phyloP scores from a whole-genome alignment of 2,797 vertebrate species.

The Holocentrus rufus region DNA sequence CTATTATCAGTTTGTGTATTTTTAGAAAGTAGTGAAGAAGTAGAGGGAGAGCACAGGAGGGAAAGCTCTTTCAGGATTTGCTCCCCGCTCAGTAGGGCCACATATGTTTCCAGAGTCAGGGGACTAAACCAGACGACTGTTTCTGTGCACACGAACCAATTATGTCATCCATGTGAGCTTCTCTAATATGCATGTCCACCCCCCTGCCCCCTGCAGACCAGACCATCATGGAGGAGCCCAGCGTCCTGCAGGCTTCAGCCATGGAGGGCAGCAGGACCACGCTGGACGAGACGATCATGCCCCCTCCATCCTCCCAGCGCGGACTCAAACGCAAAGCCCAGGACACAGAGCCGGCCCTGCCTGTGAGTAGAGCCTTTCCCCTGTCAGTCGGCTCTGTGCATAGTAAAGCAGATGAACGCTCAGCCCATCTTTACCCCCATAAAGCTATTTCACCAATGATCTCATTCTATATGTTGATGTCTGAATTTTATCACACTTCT shows the following conservation, averaged over 20 bases:
- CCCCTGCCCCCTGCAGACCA: conserved; percentile 82
- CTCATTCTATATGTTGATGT: neutral
- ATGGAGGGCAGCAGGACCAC: conserved; percentile 92
- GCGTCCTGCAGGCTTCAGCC: conserved; percentile 87
- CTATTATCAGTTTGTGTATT: too few species aligned
- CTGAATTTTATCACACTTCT: too few species aligned
- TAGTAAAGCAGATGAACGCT: neutral
- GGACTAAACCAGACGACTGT: neutral
- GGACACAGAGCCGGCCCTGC: conserved; percentile 88
- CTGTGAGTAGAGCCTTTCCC: conserved; percentile 79
- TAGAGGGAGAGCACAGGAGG: too few species aligned
- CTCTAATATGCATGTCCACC: neutral
- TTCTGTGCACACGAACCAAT: neutral
- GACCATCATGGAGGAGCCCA: conserved; percentile 92
- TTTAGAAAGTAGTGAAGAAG: too few species aligned
- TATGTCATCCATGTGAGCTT: neutral
- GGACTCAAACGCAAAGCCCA: conserved; percentile 91
- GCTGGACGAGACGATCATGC: conserved; percentile 91
- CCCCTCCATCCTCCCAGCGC: conserved; percentile 88
- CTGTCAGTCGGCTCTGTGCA: neutral
- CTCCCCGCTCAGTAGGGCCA: too few species aligned
- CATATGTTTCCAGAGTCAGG: too few species aligned
- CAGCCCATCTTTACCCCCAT: neutral
- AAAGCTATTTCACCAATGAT: too few species aligned
- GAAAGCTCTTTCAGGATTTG: too few species aligned